Base-by-base conservation (phyloP, 2,888 invertebrate species). In the Sarcophaga variegata region DNA sequence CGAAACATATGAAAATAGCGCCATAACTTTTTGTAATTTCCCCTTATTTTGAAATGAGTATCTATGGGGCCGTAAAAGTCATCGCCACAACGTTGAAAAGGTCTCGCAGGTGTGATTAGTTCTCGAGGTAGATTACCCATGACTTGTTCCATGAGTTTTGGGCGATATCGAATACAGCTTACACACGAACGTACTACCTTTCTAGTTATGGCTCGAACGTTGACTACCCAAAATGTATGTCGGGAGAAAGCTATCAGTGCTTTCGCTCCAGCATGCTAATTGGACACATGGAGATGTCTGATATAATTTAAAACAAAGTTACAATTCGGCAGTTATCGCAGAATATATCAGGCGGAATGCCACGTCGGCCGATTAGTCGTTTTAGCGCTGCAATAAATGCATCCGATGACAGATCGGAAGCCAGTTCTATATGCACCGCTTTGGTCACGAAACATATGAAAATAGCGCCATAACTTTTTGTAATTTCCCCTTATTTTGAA, bases 201-300 rank as follows among this genome's bases (percentile, higher is more conserved):
- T 22, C 75, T 62, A 49, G 63, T 47, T 22, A 75, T n/a, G 47
- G 3, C 22, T 72, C 70, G 17, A 2, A 49, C 17, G 22, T 70
- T 70, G 22, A 54, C 49, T 49, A 85, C 75, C 84, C 85, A 87
- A 71, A 85, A 86, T n/a, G 63, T 27, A 14, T 75, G 59, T 47
- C 79, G 62, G 20, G 79, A 54, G 12, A 83, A 62, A 14, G 83
- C 64, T 22, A 83, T 64, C 12, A 87, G 59, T n/a, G 85, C 60
- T 11, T 81, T 88, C 10, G 84, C 27, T 17, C 84, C 87, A 25
- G 85, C 85, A 49, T 88, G 85, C 45, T 81, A 88, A n/a, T 86
- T 88, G 25, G 54, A 12, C 54, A 54, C 54, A 54, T 54, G 11
- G 8, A 54, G 14, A 54, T 88, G 76, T 4, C 66, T 74, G 8